These are phyloP conservation scores for Chelmon rostratus DNA, from an alignment of 2,797 vertebrate genomes.

Conservation along the genomic window DNA sequence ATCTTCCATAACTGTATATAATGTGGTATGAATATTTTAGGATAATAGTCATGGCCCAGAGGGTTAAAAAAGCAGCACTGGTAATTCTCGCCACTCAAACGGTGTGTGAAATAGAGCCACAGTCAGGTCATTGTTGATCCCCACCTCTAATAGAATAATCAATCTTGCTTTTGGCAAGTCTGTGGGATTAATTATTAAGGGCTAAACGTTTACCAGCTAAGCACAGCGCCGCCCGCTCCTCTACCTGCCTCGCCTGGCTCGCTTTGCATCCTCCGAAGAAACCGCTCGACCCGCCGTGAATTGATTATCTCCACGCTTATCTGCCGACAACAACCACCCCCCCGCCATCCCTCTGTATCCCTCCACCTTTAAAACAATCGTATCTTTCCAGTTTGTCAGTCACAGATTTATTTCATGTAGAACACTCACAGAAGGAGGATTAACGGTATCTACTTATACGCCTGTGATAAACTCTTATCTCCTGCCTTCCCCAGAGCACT, in stretches of 20 bases:
- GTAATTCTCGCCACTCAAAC: conserved; percentile 73
- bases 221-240: conserved; percentile 22
- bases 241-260: conserved; percentile 51
- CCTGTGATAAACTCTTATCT: conserved; percentile 84
- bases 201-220: conserved; percentile 67
- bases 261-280: conserved; percentile 16
- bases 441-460: conserved; percentile 83
- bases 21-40: conserved; percentile 1
- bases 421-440: conserved; percentile 79
- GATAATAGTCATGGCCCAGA: conserved; percentile 5
- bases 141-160: conserved; percentile 81
- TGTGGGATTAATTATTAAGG: conserved; percentile 75
- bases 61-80: conserved; percentile 12
- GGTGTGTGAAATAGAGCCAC: conserved; percentile 75
- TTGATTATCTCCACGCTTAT: conserved; percentile 76
- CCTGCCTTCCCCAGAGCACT: conserved; percentile 73
- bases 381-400: conserved; percentile 83
- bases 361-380: conserved; percentile 75
- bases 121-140: conserved; percentile 77
- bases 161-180: conserved; percentile 78
- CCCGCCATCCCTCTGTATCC: conserved; percentile 23
- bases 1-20: neutral
- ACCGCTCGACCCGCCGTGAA: conserved; percentile 50
- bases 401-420: conserved; percentile 79
- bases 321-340: conserved; percentile 60